Base-by-base conservation (phyloP, 2,113 vertebrate species). In the Tiliqua scincoides region DNA sequence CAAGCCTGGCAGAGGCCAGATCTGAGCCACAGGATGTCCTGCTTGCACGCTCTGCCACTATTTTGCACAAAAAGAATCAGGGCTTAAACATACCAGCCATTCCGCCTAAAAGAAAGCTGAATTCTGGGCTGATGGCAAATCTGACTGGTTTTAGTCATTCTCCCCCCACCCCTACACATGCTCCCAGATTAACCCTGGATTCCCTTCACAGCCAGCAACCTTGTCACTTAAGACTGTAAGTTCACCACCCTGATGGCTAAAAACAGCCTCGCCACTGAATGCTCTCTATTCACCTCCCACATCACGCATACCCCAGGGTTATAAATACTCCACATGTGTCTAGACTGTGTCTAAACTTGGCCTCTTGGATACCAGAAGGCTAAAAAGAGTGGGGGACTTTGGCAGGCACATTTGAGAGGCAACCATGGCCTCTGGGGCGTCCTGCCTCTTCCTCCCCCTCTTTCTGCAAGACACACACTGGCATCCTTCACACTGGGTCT, bases 271-370 rank as follows among this genome's bases (percentile, higher is more conserved):
- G 3, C 32, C 54, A 61, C n/a, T 76, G 61, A 84, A 84, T 75
- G 61, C 30, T 54, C 27, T 9, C 30, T 15, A 84, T 84, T 84
- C 82, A 84, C 30, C 71, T 32, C 27, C 59, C 30, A 15, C 2
- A 17, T 5, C 40, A 23, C 82, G 67, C 35, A 2, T 63, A 11
- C 18, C 35, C 89, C 89, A 78, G 10, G 91, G 87, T 83, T 95
- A 95, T 95, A 94, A 95, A 94, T 95, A 95, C 0, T 35, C 94
- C 54, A 18, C 32, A 85, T 79, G 89, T 0, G 92, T 95, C 95
- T 95, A 95, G 94, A 95, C 95, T 88, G 87, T 8, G 25, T 86
- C 92, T 90, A 87, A 92, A 93, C 90, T 90, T 93, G 91, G 90
- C 85, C 85, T 86, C 81, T 54, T 61, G 81, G 68, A n/a, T 57